Percentiles rank a stretch among this genome's conserved stretches.
phyloP scores from a whole-genome alignment of 2,113 vertebrate species.

The Tinamus guttatus region DNA sequence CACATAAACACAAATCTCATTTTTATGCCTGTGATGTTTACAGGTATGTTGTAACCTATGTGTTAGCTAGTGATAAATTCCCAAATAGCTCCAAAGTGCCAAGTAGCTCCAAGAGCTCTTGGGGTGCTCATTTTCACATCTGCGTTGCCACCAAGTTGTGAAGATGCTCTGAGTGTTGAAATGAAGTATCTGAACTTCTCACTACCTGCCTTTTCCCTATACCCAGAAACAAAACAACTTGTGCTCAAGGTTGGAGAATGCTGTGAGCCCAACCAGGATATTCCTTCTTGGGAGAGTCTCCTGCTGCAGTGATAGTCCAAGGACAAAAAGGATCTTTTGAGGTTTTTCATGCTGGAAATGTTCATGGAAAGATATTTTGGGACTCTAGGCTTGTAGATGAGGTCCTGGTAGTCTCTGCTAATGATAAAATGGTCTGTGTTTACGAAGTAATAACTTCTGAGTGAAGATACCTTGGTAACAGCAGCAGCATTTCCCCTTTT shows the following conservation, averaged over 20 bases:
- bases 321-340: slow-evolving; percentile 2
- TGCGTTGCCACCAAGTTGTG: neutral
- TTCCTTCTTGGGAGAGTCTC: neutral
- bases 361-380: neutral
- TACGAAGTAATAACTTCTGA: neutral
- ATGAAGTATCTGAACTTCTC: neutral
- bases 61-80: neutral
- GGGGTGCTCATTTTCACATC: neutral
- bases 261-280: neutral
- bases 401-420: neutral
- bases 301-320: neutral
- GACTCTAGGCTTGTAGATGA: neutral
- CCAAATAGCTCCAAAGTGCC: neutral
- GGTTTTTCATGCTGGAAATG: slow-evolving; percentile 1
- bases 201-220: neutral
- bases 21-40: neutral
- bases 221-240: neutral
- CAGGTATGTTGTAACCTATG: slow-evolving; percentile 10
- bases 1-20: neutral
- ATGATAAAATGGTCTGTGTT: slow-evolving; percentile 32
- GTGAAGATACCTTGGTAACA: neutral
- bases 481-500: neutral
- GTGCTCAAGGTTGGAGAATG: neutral
- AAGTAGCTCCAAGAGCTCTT: neutral
- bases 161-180: neutral